A percentile compares a stretch with the other conserved stretches of the same genome.
Conservation (phyloP, 2,888 invertebrate species). For the Luffia ferchaultella region DNA sequence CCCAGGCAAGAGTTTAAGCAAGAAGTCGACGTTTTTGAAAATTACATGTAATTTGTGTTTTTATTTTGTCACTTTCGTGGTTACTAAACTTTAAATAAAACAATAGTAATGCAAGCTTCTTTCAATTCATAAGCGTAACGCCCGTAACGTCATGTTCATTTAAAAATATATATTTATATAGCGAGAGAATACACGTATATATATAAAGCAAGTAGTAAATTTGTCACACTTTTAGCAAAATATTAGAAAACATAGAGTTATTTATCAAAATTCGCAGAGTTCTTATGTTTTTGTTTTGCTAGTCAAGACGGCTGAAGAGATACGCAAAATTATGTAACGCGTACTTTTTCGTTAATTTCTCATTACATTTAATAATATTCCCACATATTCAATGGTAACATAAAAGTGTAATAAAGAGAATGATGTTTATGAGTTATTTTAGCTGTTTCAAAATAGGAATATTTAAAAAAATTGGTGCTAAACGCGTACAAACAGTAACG, state of each 20-base stretch:
- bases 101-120: not conserved
- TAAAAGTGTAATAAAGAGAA: not conserved
- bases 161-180: not conserved
- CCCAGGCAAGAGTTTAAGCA: not conserved
- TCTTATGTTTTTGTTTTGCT: too few species aligned
- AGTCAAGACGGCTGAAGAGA: too few species aligned
- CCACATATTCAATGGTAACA: not conserved
- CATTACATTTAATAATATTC: too few species aligned
- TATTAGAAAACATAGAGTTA: too few species aligned
- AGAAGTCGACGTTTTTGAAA: not conserved
- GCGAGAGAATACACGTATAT: not conserved
- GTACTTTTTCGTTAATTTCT: too few species aligned
- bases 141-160: too few species aligned
- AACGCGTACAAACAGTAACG: not conserved
- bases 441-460: not conserved
- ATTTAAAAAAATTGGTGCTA: not conserved
- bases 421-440: not conserved
- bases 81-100: not conserved
- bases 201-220: not conserved
- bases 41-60: too few species aligned
- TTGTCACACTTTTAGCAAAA: too few species aligned
- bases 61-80: too few species aligned
- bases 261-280: too few species aligned
- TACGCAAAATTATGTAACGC: too few species aligned
- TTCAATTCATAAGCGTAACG: not conserved